Conservation (phyloP, 23 tunicate species). For the Ciona savignyi region DNA sequence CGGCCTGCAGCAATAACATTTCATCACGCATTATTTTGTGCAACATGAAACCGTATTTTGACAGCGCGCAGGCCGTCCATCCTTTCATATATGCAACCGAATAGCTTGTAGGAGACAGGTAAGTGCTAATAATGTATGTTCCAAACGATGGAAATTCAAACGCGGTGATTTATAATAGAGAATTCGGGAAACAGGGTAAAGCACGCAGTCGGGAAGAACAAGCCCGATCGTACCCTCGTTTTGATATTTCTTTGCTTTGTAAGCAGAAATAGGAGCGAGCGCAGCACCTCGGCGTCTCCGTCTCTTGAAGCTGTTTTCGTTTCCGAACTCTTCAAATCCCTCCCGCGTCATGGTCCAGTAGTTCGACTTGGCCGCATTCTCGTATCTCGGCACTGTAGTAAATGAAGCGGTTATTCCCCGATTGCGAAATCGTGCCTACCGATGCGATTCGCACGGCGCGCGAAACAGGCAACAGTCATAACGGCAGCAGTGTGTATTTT, state of each 20-base stretch:
- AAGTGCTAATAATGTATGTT: too few relatives aligned
- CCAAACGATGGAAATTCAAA: too few relatives aligned
- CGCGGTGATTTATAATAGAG: too few relatives aligned
- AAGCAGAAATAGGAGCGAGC: slow-evolving; percentile 77
- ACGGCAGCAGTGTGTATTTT: too few relatives aligned
- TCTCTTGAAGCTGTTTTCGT: slow-evolving; percentile 94
- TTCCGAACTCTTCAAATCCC: slow-evolving; percentile 92
- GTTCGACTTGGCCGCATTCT: slow-evolving; percentile 93
- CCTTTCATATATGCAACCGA: too few relatives aligned
- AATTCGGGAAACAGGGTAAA: too few relatives aligned
- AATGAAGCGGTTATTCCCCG: not conserved
- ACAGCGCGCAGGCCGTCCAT: not conserved
- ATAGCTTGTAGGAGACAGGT: too few relatives aligned
- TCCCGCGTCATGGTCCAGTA: slow-evolving; percentile 96
- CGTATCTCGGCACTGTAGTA: slow-evolving; percentile 80
- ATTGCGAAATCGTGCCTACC: not conserved
- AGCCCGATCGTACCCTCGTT: slow-evolving; percentile 41
- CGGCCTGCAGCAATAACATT: not conserved
- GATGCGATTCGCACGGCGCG: not conserved
- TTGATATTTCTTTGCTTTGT: slow-evolving; percentile 52
- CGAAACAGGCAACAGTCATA: not conserved
- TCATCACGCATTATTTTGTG: not conserved
- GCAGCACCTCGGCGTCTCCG: slow-evolving; percentile 85
- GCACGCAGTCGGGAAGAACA: too few relatives aligned
- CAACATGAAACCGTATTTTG: not conserved